Conservation (phyloP, 2,888 invertebrate genomes). For the Drosophila histrio region DNA sequence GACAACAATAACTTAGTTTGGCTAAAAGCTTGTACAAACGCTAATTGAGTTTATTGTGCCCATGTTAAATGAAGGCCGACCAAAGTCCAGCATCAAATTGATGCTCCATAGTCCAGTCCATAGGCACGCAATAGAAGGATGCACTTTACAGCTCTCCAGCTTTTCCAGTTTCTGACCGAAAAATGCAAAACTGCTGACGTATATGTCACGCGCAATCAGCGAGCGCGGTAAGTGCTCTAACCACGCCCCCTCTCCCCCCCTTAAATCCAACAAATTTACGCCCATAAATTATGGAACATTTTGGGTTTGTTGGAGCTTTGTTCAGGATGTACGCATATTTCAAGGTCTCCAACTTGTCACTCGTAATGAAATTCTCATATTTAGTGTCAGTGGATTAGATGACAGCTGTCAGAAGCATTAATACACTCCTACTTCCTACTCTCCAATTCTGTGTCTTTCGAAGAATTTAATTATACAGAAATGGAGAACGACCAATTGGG, state of each 20-base stretch:
- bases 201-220: constrained; percentile 70
- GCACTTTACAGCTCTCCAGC: constrained; percentile 28
- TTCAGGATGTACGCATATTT: constrained; percentile 13
- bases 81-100: constrained; percentile 41
- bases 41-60: constrained; percentile 67
- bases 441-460: neutral
- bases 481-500: neutral
- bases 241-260: constrained; percentile 38
- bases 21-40: constrained; percentile 69
- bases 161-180: constrained; percentile 30
- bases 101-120: constrained; percentile 26
- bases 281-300: constrained; percentile 38
- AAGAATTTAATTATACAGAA: constrained; percentile 19
- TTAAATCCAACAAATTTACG: constrained; percentile 1
- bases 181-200: constrained; percentile 71
- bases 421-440: neutral
- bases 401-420: constrained; percentile 57
- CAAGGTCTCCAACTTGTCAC: constrained; percentile 39
- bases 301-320: constrained; percentile 2
- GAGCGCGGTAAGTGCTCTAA: constrained; percentile 55
- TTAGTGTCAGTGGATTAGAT: constrained; percentile 41
- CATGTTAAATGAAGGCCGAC: constrained; percentile 13
- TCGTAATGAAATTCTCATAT: constrained; percentile 47
- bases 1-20: constrained; percentile 65
- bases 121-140: neutral